Evolutionary conservation across 53 echinoderm and acorn worm species (phyloP).

Genomic region (Apostichopus leukothele): DNA sequence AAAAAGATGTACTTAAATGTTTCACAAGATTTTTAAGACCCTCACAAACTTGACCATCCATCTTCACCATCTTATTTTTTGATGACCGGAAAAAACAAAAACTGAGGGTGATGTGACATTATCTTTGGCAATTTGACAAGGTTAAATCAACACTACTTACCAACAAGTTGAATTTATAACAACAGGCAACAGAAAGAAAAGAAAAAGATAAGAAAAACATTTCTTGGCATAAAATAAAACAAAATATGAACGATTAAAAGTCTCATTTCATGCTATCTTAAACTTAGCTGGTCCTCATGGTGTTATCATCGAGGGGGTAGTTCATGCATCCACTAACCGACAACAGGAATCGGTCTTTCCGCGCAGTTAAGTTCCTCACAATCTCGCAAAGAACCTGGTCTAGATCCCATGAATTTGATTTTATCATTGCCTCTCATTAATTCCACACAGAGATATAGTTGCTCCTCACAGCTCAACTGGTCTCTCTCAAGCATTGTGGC

Average conservation of each 20-base stretch:
- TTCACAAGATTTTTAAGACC: too few relatives aligned
- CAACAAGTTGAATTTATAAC: too few relatives aligned
- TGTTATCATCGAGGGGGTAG: neutral
- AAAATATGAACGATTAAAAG: too few relatives aligned
- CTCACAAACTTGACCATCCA: neutral
- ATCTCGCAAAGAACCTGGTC: conserved; percentile 60
- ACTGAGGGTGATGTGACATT: neutral
- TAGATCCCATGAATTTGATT: conserved; percentile 62
- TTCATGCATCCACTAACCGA: neutral
- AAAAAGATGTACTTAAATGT: too few relatives aligned
- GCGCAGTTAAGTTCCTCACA: conserved; percentile 69
- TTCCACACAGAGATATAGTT: conserved; percentile 72
- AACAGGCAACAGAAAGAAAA: too few relatives aligned
- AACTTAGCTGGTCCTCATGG: too few relatives aligned
- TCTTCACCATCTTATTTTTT: neutral
- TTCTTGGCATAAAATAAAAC: too few relatives aligned
- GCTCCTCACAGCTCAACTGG: conserved; percentile 59
- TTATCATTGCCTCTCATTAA: conserved; percentile 50
- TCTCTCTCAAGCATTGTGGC: conserved; percentile 60
- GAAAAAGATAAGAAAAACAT: too few relatives aligned
- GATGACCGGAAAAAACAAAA: neutral
- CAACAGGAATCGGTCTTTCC: neutral
- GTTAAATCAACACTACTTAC: neutral
- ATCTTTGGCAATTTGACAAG: conserved; percentile 10
- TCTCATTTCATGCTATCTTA: too few relatives aligned